A percentile compares a stretch with the other conserved stretches of the same genome.
Evolutionary conservation across 2,888 invertebrate species (phyloP).

Genomic region (Drosophila dives): DNA sequence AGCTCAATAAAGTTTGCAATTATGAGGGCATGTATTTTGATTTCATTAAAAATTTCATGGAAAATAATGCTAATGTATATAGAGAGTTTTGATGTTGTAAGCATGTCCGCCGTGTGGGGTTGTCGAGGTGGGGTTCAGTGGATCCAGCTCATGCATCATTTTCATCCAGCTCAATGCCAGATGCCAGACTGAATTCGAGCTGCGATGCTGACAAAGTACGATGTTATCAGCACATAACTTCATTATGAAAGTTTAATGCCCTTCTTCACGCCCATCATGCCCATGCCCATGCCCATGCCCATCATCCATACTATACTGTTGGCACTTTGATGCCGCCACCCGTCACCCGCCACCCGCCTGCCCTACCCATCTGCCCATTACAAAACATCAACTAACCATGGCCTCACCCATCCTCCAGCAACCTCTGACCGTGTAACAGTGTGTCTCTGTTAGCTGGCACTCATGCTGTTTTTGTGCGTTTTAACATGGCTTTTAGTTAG

Average conservation of each 20-base stretch:
- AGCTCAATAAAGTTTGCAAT: constrained; percentile 35
- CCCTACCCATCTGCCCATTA: neutral
- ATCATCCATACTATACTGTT: constrained; percentile 33
- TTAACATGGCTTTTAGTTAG: constrained; percentile 73
- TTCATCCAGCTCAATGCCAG: constrained; percentile 19
- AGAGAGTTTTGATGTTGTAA: constrained; percentile 19
- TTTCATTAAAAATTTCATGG: constrained; percentile 64
- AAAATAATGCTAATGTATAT: constrained; percentile 43
- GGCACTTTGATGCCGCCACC: constrained; percentile 46
- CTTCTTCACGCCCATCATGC: constrained; percentile 13
- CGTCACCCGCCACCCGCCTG: constrained; percentile 2
- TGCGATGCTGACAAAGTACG: constrained; percentile 67
- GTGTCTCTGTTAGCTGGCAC: constrained; percentile 28
- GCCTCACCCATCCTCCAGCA: neutral
- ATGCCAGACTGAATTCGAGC: constrained; percentile 34
- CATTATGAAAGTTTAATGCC: constrained; percentile 78
- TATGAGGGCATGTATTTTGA: constrained; percentile 55
- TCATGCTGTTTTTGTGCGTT: constrained; percentile 62
- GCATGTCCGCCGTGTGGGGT: constrained; percentile 9
- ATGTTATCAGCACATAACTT: constrained; percentile 80
- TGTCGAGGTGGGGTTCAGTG: constrained; percentile 16
- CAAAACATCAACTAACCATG: constrained; percentile 3
- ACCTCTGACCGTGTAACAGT: constrained; percentile 7
- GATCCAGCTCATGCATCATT: constrained; percentile 33
- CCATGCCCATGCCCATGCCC: neutral